Percentiles rank a stretch among this genome's conserved stretches.
phyloP scores from a whole-genome alignment of 92 coral and sea anemone genomes.

The Phenganax stokvisi region DNA sequence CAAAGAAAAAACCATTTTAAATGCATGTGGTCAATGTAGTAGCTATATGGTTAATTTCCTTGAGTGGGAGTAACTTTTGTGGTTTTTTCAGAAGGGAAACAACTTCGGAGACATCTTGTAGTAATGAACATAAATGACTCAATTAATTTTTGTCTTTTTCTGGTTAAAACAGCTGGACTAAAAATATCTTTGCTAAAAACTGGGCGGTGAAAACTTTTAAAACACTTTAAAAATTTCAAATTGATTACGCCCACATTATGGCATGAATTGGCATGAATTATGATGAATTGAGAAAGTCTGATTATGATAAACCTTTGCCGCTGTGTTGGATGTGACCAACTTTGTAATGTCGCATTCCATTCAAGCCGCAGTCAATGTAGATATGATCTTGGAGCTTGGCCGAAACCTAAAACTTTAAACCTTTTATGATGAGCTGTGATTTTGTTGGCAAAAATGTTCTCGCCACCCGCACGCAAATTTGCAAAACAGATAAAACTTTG shows the following conservation, averaged over 20 bases:
- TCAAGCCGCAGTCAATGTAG: too few species aligned
- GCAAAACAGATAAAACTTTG: too few species aligned
- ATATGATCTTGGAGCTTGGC: too few species aligned
- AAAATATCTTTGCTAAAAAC: not conserved
- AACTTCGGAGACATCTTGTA: not conserved
- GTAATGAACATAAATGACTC: conserved; percentile 26
- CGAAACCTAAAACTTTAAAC: too few species aligned
- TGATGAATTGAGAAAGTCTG: not conserved
- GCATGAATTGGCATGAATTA: not conserved
- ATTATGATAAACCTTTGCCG: too few species aligned
- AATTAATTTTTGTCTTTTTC: not conserved
- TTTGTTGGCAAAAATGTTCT: too few species aligned
- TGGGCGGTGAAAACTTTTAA: conserved; percentile 26
- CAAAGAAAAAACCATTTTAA: too few species aligned
- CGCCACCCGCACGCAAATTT: too few species aligned
- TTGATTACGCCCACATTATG: not conserved
- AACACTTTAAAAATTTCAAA: conserved; percentile 9
- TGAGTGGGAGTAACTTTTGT: not conserved
- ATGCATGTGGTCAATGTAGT: not conserved
- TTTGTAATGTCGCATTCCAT: not conserved
- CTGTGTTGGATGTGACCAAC: not conserved
- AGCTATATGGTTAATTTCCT: not conserved
- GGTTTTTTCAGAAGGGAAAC: not conserved
- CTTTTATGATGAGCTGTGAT: too few species aligned
- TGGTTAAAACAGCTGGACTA: conserved; percentile 4